phyloP scores from a whole-genome alignment of 1,140 invertebrate species.

The Trichonephila clavipes region DNA sequence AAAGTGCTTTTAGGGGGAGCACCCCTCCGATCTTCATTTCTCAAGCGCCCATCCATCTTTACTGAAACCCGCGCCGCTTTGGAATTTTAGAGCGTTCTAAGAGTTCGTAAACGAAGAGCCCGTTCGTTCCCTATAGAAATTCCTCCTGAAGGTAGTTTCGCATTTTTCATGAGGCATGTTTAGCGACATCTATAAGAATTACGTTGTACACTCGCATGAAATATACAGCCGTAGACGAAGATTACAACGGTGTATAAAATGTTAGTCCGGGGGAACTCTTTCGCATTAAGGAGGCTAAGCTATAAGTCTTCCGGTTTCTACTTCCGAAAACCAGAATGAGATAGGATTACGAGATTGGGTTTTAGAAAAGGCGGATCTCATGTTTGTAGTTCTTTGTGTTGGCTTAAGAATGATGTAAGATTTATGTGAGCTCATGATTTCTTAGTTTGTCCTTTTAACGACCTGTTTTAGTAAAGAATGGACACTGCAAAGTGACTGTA shows the following conservation, averaged over 20 bases:
- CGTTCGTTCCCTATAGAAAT: background rate
- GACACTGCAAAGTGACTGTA: background rate
- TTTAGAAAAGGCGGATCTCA: background rate
- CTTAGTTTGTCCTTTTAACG: background rate
- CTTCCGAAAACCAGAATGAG: background rate
- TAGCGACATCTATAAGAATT: slow-evolving; percentile 50
- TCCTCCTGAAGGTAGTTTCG: slow-evolving; percentile 7
- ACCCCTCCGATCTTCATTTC: background rate
- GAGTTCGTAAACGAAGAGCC: background rate
- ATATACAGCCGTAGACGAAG: slow-evolving; percentile 32
- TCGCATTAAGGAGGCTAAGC: slow-evolving; percentile 7
- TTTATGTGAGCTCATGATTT: background rate
- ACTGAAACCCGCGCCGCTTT: background rate
- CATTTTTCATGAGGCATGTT: slow-evolving; percentile 2
- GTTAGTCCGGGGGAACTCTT: background rate
- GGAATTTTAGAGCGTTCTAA: slow-evolving; percentile 29
- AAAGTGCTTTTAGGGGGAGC: slow-evolving; percentile 10
- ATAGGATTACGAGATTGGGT: background rate
- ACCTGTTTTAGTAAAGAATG: background rate
- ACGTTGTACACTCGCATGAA: background rate
- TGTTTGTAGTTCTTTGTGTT: slow-evolving; percentile 9
- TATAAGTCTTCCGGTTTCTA: slow-evolving; percentile 28
- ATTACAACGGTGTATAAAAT: slow-evolving; percentile 31
- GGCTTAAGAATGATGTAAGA: slow-evolving; percentile 9
- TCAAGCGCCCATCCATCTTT: background rate